Conservation (phyloP, 2,888 invertebrate genomes). For the Rapana venosa region DNA sequence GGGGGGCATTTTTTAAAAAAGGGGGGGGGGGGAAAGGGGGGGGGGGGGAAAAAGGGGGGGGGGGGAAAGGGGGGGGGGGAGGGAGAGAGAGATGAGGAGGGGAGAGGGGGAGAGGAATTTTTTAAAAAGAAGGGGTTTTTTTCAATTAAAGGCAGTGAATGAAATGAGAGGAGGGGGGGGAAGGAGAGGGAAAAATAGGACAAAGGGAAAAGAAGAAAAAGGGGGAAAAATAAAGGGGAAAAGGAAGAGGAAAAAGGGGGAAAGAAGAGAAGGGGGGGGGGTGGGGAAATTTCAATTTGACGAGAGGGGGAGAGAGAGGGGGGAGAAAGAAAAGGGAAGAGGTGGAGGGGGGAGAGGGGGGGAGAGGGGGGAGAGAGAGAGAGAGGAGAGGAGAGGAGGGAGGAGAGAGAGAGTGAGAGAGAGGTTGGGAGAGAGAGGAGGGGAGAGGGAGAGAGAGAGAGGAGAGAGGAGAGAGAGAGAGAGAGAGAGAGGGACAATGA, state of each 20-base stretch:
- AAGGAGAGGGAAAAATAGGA: background rate
- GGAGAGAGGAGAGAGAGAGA: no score
- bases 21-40: no score
- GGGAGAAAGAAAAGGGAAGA: background rate
- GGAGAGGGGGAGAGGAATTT: background rate
- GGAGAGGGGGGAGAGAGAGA: background rate
- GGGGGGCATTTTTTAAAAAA: no score
- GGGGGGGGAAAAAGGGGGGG: background rate
- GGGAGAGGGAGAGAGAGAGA: no score
- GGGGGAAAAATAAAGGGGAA: background rate
- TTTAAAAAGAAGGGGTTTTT: no score
- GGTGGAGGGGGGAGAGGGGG: background rate
- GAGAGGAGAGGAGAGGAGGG: background rate
- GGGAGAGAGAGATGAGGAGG: background rate
- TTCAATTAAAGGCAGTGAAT: no score
- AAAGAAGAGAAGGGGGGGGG: no score
- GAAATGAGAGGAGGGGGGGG: background rate
- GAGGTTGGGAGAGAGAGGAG: background rate
- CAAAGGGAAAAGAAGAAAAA: background rate
- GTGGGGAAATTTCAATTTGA: no score
- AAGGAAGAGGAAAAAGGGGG: background rate
- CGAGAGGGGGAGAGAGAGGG: no score
- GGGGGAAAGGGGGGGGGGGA: background rate
- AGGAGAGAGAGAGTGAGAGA: background rate
- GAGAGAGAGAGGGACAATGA: no score